Percentiles rank a stretch among this genome's conserved stretches.
Conservation (phyloP, 2,113 vertebrate genomes). For the Cebidichthys violaceus region DNA sequence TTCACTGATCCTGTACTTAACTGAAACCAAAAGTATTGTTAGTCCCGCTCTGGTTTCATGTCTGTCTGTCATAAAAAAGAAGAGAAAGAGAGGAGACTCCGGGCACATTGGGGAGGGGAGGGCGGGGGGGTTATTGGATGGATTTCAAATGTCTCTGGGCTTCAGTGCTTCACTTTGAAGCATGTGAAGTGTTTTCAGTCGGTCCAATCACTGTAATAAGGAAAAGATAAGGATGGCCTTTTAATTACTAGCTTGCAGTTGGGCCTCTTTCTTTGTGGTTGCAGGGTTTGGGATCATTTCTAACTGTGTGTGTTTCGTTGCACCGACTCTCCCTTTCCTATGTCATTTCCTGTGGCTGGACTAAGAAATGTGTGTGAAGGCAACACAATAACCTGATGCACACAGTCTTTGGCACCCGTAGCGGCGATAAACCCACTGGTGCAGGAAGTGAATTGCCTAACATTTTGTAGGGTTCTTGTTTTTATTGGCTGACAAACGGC, state of each 20-base stretch:
- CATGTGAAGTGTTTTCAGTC: slow-evolving; percentile 18
- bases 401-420: slow-evolving; percentile 13
- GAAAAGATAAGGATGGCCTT: slow-evolving; percentile 10
- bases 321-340: neutral
- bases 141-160: neutral
- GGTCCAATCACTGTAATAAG: slow-evolving; percentile 16
- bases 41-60: slow-evolving; percentile 68
- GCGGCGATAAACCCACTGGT: slow-evolving; percentile 44
- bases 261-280: neutral
- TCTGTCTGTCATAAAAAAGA: slow-evolving; percentile 43
- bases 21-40: slow-evolving; percentile 81
- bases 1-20: slow-evolving; percentile 74
- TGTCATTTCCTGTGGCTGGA: slow-evolving; percentile 42
- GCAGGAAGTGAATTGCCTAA: slow-evolving; percentile 75
- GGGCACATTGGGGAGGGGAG: neutral
- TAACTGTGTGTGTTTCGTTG: slow-evolving; percentile 19
- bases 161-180: slow-evolving; percentile 21
- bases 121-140: slow-evolving; percentile 2
- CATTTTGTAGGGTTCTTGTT: slow-evolving; percentile 66
- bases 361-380: slow-evolving; percentile 24
- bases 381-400: slow-evolving; percentile 26
- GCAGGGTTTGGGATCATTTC: slow-evolving; percentile 25
- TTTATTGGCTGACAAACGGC: slow-evolving; percentile 77
- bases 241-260: neutral
- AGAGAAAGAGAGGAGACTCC: slow-evolving; percentile 11